A percentile compares a stretch with the other conserved stretches of the same genome.
phyloP scores from a whole-genome alignment of 2,888 invertebrate species.

The Bombyx huttoni region DNA sequence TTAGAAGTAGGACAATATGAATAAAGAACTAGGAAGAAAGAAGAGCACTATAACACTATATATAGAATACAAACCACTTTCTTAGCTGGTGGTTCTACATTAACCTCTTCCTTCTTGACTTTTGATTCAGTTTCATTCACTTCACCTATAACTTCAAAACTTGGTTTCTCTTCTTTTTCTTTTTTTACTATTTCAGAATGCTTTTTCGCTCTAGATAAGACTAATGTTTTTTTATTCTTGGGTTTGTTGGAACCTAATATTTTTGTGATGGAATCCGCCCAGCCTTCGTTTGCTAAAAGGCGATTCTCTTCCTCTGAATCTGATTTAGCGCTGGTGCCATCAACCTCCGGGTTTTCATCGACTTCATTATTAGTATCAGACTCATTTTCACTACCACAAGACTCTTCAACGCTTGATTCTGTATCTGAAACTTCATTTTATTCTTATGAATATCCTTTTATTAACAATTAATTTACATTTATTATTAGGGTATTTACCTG shows the following conservation, averaged over 20 bases:
- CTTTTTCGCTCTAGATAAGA: slow-evolving; percentile 86
- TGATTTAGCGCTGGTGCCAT: slow-evolving; percentile 20
- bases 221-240: slow-evolving; percentile 80
- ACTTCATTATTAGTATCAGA: slow-evolving; percentile 17
- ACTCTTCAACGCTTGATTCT: slow-evolving; percentile 35
- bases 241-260: slow-evolving; percentile 83
- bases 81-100: slow-evolving; percentile 39
- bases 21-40: too few relatives aligned
- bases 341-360: slow-evolving; percentile 13
- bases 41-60: background rate
- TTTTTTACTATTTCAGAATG: slow-evolving; percentile 66
- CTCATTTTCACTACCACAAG: slow-evolving; percentile 33
- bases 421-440: slow-evolving; percentile 20
- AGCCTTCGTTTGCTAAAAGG: slow-evolving; percentile 75
- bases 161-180: slow-evolving; percentile 55
- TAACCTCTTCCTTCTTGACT: slow-evolving; percentile 32
- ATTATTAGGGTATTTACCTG: slow-evolving; percentile 19
- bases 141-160: slow-evolving; percentile 80
- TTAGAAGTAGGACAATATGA: too few relatives aligned
- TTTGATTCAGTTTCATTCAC: slow-evolving; percentile 52
- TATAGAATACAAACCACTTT: slow-evolving; percentile 33
- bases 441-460: background rate
- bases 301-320: slow-evolving; percentile 17
- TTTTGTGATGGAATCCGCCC: slow-evolving; percentile 88
- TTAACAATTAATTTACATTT: background rate